phyloP scores from a whole-genome alignment of 2,888 invertebrate species.

The Cancer borealis region DNA sequence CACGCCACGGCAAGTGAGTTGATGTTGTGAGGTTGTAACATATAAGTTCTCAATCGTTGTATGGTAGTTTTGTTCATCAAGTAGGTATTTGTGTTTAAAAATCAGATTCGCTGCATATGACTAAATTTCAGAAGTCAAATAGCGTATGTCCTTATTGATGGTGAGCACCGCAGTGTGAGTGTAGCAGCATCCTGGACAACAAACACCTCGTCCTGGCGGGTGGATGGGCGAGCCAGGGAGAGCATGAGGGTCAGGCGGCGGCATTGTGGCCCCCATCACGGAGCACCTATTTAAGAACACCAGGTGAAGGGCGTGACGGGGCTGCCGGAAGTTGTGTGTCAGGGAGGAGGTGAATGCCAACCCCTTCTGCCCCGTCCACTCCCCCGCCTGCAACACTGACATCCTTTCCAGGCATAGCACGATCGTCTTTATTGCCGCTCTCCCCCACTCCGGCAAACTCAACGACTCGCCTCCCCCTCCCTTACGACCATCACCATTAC shows the following conservation, averaged over 20 bases:
- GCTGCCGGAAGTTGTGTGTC: slow-evolving; percentile 12
- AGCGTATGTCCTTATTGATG: too few species aligned
- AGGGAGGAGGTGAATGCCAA: neutral
- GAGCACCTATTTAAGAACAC: neutral
- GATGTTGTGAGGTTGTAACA: neutral
- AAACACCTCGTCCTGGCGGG: neutral
- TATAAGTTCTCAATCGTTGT: neutral
- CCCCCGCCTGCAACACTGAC: neutral
- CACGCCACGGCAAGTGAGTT: neutral
- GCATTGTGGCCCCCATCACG: neutral
- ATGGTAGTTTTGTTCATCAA: neutral
- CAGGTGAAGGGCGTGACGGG: slow-evolving; percentile 12
- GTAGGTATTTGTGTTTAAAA: neutral
- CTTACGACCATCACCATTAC: neutral
- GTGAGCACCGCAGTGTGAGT: neutral
- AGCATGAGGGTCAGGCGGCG: neutral
- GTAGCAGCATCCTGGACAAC: neutral
- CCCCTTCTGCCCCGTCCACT: neutral
- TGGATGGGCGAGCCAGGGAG: neutral
- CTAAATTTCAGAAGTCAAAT: too few species aligned
- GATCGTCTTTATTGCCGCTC: neutral
- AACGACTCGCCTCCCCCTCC: neutral
- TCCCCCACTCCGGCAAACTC: neutral
- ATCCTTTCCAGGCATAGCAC: neutral
- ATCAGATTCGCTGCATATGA: too few species aligned